These are phyloP conservation scores for Bothrops jararaca DNA, from an alignment of 2,113 vertebrate genomes.

Conservation along the genomic window DNA sequence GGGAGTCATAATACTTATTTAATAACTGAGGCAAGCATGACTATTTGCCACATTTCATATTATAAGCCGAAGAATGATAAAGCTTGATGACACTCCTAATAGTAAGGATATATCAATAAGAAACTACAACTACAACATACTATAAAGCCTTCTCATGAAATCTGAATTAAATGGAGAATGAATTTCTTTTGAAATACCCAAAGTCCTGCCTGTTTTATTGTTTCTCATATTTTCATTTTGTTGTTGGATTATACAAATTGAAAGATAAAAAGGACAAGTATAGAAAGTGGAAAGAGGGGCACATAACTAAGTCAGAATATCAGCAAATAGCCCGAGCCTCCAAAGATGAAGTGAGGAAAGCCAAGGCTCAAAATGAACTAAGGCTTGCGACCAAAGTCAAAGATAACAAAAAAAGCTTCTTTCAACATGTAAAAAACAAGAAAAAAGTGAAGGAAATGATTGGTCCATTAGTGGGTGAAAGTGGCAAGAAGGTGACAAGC, in stretches of 20 bases:
- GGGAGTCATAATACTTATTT: neutral
- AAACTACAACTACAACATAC: neutral
- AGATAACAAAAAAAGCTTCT: no score
- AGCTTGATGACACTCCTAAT: neutral
- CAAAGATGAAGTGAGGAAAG: no score
- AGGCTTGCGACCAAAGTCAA: no score
- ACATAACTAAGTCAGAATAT: no score
- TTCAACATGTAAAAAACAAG: no score
- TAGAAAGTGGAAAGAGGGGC: no score
- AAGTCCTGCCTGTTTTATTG: neutral
- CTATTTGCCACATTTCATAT: neutral
- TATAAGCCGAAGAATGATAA: neutral
- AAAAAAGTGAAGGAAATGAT: no score
- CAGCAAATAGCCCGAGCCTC: no score
- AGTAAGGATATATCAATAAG: neutral
- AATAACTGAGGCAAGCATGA: neutral
- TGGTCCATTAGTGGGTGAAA: no score
- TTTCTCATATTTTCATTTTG: neutral
- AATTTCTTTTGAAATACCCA: neutral
- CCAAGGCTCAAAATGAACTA: no score
- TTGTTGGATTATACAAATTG: neutral
- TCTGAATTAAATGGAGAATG: neutral
- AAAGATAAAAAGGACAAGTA: no score
- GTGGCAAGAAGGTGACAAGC: no score
- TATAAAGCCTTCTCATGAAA: neutral